phyloP scores from a whole-genome alignment of 1,140 invertebrate species.

The Venustaconcha ellipsiformis region DNA sequence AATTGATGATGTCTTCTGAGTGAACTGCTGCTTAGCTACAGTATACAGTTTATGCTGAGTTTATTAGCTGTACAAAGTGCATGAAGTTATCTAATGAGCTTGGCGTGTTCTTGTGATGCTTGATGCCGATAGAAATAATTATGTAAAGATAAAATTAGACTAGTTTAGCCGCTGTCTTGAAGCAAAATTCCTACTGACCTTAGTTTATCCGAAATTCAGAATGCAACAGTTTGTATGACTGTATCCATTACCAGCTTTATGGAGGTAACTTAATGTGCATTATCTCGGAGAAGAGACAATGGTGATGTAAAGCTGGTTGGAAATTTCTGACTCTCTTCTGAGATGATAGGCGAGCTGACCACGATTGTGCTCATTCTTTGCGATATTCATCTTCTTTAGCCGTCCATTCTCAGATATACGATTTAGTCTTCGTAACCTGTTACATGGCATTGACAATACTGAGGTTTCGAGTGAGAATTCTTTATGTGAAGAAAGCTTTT shows the following conservation, averaged over 20 bases:
- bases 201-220: constrained; percentile 33
- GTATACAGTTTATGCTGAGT: constrained; percentile 3
- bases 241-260: constrained; percentile 33
- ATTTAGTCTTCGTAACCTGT: too few species aligned
- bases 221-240: constrained; percentile 13
- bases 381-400: too few species aligned
- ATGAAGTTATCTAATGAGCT: background rate
- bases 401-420: too few species aligned
- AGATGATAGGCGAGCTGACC: constrained; percentile 8
- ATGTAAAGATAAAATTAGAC: background rate
- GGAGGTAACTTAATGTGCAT: constrained; percentile 26
- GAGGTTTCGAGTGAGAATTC: too few species aligned
- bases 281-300: constrained; percentile 31
- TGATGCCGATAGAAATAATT: background rate
- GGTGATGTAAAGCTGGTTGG: constrained; percentile 1
- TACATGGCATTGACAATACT: too few species aligned
- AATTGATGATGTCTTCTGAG: background rate
- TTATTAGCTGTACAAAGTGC: background rate
- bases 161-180: constrained; percentile 29
- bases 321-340: constrained; percentile 6
- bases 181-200: constrained; percentile 42
- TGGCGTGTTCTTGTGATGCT: constrained; percentile 4
- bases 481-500: too few species aligned
- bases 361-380: too few species aligned
- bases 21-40: constrained; percentile 3